Evolutionary conservation across 2,888 invertebrate genomes (phyloP).

Genomic region (Galeruca laticollis): DNA sequence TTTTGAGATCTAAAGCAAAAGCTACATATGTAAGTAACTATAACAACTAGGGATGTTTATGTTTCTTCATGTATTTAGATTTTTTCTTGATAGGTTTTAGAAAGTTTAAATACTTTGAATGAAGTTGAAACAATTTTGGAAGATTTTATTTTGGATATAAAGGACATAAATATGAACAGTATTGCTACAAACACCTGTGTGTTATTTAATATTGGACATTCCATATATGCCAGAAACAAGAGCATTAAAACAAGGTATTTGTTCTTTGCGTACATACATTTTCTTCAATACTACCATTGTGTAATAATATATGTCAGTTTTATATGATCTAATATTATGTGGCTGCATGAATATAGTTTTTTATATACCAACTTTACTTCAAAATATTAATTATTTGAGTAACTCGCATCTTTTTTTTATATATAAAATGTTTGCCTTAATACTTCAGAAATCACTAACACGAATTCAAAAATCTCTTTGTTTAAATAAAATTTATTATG

Average conservation of each 20-base stretch:
- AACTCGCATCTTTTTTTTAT: too few species aligned
- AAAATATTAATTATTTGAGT: too few species aligned
- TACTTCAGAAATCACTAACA: too few species aligned
- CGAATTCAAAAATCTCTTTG: too few species aligned
- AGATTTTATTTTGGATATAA: slow-evolving; percentile 42
- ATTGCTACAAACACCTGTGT: slow-evolving; percentile 45
- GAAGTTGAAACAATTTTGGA: slow-evolving; percentile 37
- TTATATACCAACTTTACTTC: background rate
- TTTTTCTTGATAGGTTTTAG: slow-evolving; percentile 26
- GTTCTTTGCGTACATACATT: background rate
- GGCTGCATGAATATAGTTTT: too few species aligned
- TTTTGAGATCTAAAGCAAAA: slow-evolving; percentile 26
- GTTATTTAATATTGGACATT: slow-evolving; percentile 40
- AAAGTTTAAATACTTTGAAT: slow-evolving; percentile 12
- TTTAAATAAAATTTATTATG: too few species aligned
- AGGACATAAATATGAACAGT: slow-evolving; percentile 40
- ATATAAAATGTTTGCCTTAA: too few species aligned
- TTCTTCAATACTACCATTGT: too few species aligned
- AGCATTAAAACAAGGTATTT: slow-evolving; percentile 42
- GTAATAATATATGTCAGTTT: too few species aligned
- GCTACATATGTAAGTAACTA: slow-evolving; percentile 29
- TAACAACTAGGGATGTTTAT: background rate
- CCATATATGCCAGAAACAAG: slow-evolving; percentile 44
- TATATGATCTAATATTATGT: too few species aligned
- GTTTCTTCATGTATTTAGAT: background rate